Conservation (phyloP, 2,113 vertebrate species). For the Eleginops maclovinus region DNA sequence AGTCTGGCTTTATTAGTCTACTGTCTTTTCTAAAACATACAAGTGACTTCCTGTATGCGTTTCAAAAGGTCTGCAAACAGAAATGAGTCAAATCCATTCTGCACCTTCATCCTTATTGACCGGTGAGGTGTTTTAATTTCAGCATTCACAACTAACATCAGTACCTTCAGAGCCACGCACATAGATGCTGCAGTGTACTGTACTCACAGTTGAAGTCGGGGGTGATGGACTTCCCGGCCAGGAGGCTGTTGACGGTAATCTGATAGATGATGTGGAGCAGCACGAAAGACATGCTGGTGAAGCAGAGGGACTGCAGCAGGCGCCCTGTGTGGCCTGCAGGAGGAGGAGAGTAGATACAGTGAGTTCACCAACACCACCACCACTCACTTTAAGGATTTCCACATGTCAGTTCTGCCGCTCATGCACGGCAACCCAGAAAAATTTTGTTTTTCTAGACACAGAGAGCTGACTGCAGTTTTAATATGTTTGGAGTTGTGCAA, state of each 20-base stretch:
- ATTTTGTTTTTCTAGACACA: neutral
- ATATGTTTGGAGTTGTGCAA: neutral
- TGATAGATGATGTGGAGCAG: slow-evolving; percentile 97
- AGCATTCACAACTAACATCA: slow-evolving; percentile 6
- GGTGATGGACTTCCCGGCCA: slow-evolving; percentile 86
- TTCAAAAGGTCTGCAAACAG: neutral
- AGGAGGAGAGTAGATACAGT: slow-evolving; percentile 41
- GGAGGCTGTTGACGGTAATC: slow-evolving; percentile 94
- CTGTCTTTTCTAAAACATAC: neutral
- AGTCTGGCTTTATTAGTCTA: neutral
- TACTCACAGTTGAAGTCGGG: slow-evolving; percentile 95
- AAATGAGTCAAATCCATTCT: neutral
- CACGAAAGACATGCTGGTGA: slow-evolving; percentile 95
- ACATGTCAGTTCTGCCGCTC: slow-evolving; percentile 32
- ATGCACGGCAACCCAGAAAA: slow-evolving; percentile 18
- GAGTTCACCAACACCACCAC: slow-evolving; percentile 55
- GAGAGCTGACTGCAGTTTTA: neutral
- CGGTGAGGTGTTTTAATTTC: neutral
- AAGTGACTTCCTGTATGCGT: neutral
- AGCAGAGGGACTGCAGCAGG: slow-evolving; percentile 94
- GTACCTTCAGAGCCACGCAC: neutral
- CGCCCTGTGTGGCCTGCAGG: slow-evolving; percentile 93
- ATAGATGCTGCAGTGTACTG: slow-evolving; percentile 46
- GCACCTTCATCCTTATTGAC: neutral
- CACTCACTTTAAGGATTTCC: slow-evolving; percentile 52